Evolutionary conservation across 2,888 invertebrate species (phyloP), one percentile per base, ranked within the genome.

Genomic region (Craniophora ligustri): DNA sequence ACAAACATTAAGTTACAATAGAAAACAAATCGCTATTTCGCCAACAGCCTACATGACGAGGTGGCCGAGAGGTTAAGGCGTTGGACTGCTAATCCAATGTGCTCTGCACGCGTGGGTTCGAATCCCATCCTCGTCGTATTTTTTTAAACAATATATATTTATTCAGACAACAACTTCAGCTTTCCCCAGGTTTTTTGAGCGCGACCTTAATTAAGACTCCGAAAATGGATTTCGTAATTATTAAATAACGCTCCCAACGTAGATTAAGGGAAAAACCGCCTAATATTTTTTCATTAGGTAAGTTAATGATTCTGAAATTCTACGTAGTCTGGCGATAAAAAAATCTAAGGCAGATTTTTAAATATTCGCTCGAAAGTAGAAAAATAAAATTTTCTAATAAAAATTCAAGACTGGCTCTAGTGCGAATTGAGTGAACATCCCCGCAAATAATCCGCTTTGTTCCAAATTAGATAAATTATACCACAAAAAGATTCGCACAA

Each of bases 21-120:
- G 39, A 60, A 60, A 28, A 0, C 0, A 15, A 0, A 19, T 14
- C 14, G 40, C 15, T 62, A 51, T 59, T 69, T 69, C 34, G 14
- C 5, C 0, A 0, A 0, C 0, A 0, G 5, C 15, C 23, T 4
- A 8, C 50, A 56, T 21, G 96, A 96, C 96, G 96, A 96, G 96
- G 96, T 96, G 96, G 95, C 96, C 96, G 96, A 96, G 96, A 95
- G 96, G 96, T 96, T 96, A 96, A 96, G 96, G 96, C 95, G 96
- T 95, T 96, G 95, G 96, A 96, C 96, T 96, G 96, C 96, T 96
- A 96, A 96, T 96, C 96, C 95, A 96, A 96, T 96, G 96, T 95
- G 96, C 95, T 96, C 95, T 96, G 95, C 96, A 95, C 96, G 96
- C 96, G 96, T 96, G 96, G 96, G 96, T 96, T 95, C 95, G 95